Conservation (phyloP, 2,113 vertebrate species). For the Eolophus roseicapilla region DNA sequence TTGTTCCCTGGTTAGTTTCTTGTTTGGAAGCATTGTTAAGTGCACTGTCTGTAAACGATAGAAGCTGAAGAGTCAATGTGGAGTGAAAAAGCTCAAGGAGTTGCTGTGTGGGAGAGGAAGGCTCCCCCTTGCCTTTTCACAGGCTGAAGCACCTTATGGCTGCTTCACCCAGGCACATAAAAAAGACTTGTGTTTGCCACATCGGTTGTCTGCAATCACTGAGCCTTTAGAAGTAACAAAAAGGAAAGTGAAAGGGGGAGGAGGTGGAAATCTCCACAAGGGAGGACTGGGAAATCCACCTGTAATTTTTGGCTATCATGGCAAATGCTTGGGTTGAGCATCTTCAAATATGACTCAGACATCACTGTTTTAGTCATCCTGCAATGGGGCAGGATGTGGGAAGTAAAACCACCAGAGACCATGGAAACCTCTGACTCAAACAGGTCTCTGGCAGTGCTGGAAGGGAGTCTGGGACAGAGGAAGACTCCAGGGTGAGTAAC, state of each 20-base stretch:
- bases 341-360: neutral
- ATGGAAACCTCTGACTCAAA: neutral
- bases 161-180: neutral
- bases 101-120: neutral
- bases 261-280: neutral
- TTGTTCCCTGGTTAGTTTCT: neutral
- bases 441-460: neutral
- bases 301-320: neutral
- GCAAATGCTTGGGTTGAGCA: neutral
- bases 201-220: neutral
- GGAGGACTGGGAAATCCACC: neutral
- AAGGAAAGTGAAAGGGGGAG: neutral
- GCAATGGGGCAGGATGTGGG: constrained; percentile 26
- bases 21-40: neutral
- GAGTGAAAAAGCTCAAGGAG: neutral
- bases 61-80: neutral
- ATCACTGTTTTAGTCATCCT: neutral
- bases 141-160: neutral
- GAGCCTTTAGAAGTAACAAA: neutral
- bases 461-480: neutral
- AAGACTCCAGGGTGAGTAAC: neutral
- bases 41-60: neutral
- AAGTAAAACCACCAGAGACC: neutral
- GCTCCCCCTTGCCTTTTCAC: neutral
- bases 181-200: neutral